Evolutionary conservation across 2,888 invertebrate genomes (phyloP).

Genomic region (Heliconius hortense): DNA sequence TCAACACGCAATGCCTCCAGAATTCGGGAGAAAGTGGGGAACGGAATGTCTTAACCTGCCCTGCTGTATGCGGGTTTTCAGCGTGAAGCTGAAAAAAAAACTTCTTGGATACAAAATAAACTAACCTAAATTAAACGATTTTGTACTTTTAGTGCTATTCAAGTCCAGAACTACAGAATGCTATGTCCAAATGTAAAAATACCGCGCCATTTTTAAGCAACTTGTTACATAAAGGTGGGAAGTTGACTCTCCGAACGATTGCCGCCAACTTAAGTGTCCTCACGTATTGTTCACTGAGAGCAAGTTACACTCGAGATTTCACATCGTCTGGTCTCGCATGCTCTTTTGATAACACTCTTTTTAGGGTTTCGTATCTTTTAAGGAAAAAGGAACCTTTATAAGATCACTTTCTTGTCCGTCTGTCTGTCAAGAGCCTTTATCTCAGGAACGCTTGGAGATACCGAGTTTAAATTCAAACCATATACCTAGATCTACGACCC

Average conservation of each 20-base stretch:
- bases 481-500: too few relatives aligned
- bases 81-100: not conserved
- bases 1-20: too few relatives aligned
- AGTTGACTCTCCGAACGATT: slow-evolving; percentile 9
- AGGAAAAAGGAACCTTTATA: too few relatives aligned
- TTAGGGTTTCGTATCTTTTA: not conserved
- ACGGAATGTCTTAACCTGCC: too few relatives aligned
- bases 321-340: slow-evolving; percentile 1
- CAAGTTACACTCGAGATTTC: not conserved
- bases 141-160: not conserved
- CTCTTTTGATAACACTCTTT: slow-evolving; percentile 6
- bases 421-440: too few relatives aligned
- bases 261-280: not conserved
- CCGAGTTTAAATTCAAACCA: too few relatives aligned
- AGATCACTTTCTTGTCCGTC: too few relatives aligned
- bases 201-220: not conserved
- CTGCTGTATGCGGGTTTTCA: not conserved
- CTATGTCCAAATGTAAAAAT: not conserved
- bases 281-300: slow-evolving; percentile 10
- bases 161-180: not conserved
- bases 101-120: too few relatives aligned
- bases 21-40: too few relatives aligned
- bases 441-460: too few relatives aligned
- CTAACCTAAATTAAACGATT: too few relatives aligned
- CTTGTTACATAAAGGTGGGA: not conserved